Evolutionary conservation across 2,113 vertebrate species (phyloP).

Genomic region (Danionella cerebrum): DNA sequence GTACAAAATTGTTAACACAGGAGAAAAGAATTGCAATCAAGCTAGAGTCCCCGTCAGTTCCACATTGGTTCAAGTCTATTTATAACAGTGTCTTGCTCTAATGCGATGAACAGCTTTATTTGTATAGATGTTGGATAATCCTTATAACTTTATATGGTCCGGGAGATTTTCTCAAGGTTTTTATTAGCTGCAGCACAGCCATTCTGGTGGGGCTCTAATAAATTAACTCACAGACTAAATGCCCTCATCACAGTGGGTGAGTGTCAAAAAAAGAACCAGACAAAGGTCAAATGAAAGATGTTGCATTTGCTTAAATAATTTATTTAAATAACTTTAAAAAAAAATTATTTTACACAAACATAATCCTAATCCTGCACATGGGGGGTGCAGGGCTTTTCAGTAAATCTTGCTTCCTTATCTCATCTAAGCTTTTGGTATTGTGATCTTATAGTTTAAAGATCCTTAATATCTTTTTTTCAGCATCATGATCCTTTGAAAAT

Average conservation of each 20-base stretch:
- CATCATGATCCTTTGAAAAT: too few relatives aligned
- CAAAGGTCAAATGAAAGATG: neutral
- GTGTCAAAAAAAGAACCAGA: neutral
- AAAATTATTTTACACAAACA: too few relatives aligned
- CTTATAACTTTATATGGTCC: slow-evolving; percentile 57
- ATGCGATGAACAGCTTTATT: slow-evolving; percentile 70
- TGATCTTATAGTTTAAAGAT: too few relatives aligned
- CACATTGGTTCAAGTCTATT: slow-evolving; percentile 64
- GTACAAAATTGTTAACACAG: neutral
- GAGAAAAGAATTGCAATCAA: slow-evolving; percentile 44
- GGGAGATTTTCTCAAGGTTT: neutral
- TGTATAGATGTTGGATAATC: slow-evolving; percentile 71
- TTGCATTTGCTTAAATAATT: too few relatives aligned
- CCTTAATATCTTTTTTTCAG: too few relatives aligned
- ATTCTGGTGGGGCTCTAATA: neutral
- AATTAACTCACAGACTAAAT: neutral
- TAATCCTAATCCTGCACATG: too few relatives aligned
- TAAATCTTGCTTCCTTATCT: too few relatives aligned
- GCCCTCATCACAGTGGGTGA: neutral
- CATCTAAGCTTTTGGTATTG: too few relatives aligned
- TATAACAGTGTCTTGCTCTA: slow-evolving; percentile 66
- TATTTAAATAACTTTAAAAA: too few relatives aligned
- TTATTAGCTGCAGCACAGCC: neutral
- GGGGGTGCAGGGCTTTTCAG: too few relatives aligned
- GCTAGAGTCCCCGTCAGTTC: slow-evolving; percentile 53